Evolutionary conservation across 2,888 invertebrate species (phyloP).

Genomic region (Atherix ibis): DNA sequence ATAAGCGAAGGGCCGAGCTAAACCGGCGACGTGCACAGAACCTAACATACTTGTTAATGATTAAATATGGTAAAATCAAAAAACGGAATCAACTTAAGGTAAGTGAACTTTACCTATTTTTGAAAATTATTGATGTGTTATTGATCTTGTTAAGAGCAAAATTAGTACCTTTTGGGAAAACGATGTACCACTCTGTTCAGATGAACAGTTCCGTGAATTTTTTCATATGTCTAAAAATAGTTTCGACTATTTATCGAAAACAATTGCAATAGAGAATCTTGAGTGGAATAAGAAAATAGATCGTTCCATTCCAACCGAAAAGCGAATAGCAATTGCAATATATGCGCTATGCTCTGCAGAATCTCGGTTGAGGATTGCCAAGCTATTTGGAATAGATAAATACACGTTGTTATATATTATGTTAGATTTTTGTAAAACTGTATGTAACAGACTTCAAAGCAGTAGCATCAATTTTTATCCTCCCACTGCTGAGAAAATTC

Average conservation of each 20-base stretch:
- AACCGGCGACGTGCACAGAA: no score
- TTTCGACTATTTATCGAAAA: neutral
- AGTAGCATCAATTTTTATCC: neutral
- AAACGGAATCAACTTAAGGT: no score
- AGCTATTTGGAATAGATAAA: neutral
- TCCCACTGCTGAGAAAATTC: neutral
- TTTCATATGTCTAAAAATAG: neutral
- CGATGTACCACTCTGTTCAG: neutral
- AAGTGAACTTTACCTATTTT: no score
- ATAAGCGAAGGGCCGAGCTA: no score
- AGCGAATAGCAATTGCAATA: neutral
- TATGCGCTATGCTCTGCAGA: neutral
- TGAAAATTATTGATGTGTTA: no score
- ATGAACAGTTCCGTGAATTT: neutral
- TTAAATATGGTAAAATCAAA: no score
- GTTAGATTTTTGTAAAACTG: neutral
- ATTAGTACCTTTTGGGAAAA: neutral
- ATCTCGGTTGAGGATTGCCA: neutral
- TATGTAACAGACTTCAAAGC: neutral
- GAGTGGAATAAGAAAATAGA: neutral
- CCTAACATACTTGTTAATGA: no score
- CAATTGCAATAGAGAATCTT: no score
- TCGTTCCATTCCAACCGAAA: neutral
- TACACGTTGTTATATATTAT: neutral
- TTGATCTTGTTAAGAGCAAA: neutral